Conservation (phyloP, 2,113 vertebrate genomes). For the Oreochromis spilurus region DNA sequence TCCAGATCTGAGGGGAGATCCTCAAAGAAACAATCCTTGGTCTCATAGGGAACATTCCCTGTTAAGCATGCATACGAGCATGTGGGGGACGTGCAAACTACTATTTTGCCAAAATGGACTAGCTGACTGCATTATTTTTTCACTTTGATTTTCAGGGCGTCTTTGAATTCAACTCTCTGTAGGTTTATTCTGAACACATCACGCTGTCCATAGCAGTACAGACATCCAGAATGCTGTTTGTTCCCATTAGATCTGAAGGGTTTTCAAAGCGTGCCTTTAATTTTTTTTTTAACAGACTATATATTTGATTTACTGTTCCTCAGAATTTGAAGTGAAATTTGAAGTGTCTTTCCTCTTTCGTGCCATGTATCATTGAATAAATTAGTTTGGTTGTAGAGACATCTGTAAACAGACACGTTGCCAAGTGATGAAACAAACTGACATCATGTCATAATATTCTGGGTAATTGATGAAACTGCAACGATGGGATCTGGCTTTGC, state of each 20-base stretch:
- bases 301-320: neutral
- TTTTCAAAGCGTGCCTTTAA: neutral
- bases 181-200: neutral
- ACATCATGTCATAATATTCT: neutral
- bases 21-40: neutral
- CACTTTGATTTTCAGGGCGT: neutral
- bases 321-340: neutral
- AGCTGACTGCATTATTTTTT: neutral
- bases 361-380: neutral
- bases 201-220: neutral
- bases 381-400: neutral
- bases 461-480: neutral
- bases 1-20: neutral
- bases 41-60: neutral
- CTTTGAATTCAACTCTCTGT: neutral
- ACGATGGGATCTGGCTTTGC: neutral
- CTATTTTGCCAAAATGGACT: neutral
- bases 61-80: neutral
- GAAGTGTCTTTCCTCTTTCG: neutral
- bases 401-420: neutral
- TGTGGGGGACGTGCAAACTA: rapidly evolving
- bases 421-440: neutral
- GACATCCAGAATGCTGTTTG: neutral
- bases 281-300: neutral
- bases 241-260: neutral